Evolutionary conservation across 2,888 invertebrate genomes (phyloP).

Genomic region (Deilephila porcellus): DNA sequence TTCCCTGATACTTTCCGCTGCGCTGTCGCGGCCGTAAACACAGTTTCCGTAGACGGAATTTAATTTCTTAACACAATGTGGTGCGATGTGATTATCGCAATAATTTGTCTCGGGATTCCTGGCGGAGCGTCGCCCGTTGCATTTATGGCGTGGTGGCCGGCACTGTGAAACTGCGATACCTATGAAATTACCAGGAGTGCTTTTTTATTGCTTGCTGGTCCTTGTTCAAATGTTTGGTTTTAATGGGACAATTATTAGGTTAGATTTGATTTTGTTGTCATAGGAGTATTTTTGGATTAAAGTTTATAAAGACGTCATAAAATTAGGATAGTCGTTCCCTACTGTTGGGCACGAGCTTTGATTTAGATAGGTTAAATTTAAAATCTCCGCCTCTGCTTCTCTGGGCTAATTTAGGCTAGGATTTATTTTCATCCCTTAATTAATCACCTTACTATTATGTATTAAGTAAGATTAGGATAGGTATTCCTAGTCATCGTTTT

Average conservation of each 20-base stretch:
- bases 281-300: too few species aligned
- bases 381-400: constrained; percentile 42
- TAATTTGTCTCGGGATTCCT: constrained; percentile 52
- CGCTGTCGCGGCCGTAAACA: constrained; percentile 26
- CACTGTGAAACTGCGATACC: constrained; percentile 45
- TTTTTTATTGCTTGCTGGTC: constrained; percentile 71
- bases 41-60: constrained; percentile 47
- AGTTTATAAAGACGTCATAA: too few species aligned
- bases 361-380: too few species aligned
- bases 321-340: too few species aligned
- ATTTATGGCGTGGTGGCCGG: constrained; percentile 51
- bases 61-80: constrained; percentile 52
- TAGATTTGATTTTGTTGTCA: too few species aligned
- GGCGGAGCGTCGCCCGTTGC: constrained; percentile 46
- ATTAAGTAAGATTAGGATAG: too few species aligned
- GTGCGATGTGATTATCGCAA: constrained; percentile 59
- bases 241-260: too few species aligned
- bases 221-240: constrained; percentile 50
- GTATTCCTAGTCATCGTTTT: too few species aligned
- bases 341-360: too few species aligned
- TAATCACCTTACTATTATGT: too few species aligned
- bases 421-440: too few species aligned
- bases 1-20: constrained; percentile 23
- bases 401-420: constrained; percentile 46
- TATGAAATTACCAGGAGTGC: constrained; percentile 72